Evolutionary conservation across 2,113 vertebrate species (phyloP).

Genomic region (Geothlypis trichas): DNA sequence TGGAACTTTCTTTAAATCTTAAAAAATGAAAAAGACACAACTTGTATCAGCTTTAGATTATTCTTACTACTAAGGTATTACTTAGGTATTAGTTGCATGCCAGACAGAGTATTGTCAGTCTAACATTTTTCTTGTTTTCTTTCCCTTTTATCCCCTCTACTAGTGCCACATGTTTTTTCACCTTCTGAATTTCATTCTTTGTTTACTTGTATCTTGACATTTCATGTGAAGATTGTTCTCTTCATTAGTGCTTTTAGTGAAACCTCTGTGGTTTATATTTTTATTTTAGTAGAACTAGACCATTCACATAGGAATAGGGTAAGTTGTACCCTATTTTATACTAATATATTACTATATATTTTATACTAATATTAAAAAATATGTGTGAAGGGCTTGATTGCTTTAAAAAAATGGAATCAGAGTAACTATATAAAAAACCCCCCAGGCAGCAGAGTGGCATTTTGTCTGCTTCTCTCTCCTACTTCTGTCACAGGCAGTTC

Average conservation of each 20-base stretch:
- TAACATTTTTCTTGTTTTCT: neutral
- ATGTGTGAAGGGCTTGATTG: neutral
- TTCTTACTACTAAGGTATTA: neutral
- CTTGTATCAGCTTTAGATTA: neutral
- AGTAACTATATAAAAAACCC: neutral
- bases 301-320: neutral
- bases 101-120: neutral
- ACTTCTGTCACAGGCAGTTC: neutral
- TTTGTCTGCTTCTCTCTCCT: neutral
- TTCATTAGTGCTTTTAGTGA: neutral
- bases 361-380: neutral
- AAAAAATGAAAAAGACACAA: slow-evolving; percentile 34
- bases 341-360: too few relatives aligned
- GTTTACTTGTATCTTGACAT: neutral
- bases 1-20: slow-evolving; percentile 89
- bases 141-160: neutral
- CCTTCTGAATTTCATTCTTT: neutral
- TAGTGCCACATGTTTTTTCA: neutral
- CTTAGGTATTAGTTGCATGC: neutral
- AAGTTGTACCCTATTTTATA: neutral
- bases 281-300: neutral
- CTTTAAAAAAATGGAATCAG: neutral
- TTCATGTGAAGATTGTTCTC: neutral
- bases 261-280: neutral
- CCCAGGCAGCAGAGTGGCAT: neutral